Evolutionary conservation across 2,888 invertebrate genomes (phyloP).

Genomic region (Hymenopus coronatus): DNA sequence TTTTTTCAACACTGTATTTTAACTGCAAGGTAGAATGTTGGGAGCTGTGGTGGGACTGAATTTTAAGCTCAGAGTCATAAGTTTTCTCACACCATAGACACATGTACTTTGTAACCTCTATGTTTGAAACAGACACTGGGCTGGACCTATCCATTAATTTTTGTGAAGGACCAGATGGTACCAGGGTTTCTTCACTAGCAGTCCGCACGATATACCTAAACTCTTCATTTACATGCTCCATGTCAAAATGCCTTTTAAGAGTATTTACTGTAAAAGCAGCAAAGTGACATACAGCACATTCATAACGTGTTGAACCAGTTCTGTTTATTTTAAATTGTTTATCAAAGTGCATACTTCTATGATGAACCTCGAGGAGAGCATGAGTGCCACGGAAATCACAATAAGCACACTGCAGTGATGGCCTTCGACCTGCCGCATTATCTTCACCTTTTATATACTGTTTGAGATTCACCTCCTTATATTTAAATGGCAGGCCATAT

Average conservation of each 20-base stretch:
- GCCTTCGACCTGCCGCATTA: not conserved
- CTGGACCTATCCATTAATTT: not conserved
- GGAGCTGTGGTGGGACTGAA: conserved; percentile 45
- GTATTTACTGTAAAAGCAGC: conserved; percentile 8
- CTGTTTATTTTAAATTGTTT: not conserved
- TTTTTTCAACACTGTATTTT: conserved; percentile 21
- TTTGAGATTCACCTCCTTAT: conserved; percentile 25
- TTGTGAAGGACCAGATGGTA: not conserved
- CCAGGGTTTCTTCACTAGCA: not conserved
- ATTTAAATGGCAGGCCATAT: conserved; percentile 25
- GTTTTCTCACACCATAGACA: conserved; percentile 42
- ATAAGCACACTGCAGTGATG: conserved; percentile 28
- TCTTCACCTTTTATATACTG: conserved; percentile 21
- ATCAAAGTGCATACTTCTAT: conserved; percentile 30
- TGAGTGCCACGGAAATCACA: conserved; percentile 32
- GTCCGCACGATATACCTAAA: not conserved
- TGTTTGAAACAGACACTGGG: not conserved
- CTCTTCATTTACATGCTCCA: not conserved
- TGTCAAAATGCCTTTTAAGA: conserved; percentile 18
- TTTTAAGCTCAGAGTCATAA: conserved; percentile 42
- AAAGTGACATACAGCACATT: conserved; percentile 25
- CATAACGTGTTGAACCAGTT: conserved; percentile 13
- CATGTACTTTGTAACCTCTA: not conserved
- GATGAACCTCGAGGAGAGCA: conserved; percentile 30
- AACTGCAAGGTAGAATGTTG: conserved; percentile 45